Percentiles rank a stretch among this genome's conserved stretches.
Evolutionary conservation across 1,140 invertebrate genomes (phyloP).

Genomic region (Charaxes varanes): DNA sequence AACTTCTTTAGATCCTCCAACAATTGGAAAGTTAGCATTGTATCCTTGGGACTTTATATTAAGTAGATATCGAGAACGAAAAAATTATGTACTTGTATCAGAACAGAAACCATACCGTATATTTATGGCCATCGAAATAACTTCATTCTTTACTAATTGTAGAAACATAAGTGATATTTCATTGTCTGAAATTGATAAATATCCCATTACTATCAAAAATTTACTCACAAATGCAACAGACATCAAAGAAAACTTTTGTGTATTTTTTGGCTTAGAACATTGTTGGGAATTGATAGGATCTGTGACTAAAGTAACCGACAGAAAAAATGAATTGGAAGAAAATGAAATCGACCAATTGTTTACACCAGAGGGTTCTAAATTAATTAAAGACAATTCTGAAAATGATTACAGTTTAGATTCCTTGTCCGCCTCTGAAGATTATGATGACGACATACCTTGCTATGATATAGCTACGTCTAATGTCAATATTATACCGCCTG

Average conservation of each 20-base stretch:
- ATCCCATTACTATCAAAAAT: slow-evolving; percentile 50
- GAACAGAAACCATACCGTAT: slow-evolving; percentile 43
- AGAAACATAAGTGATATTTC: slow-evolving; percentile 51
- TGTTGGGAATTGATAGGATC: slow-evolving; percentile 61
- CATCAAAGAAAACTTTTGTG: slow-evolving; percentile 54
- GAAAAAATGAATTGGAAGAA: slow-evolving; percentile 1
- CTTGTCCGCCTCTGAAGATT: too few relatives aligned
- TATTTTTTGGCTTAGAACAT: slow-evolving; percentile 44
- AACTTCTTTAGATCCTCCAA: slow-evolving; percentile 42
- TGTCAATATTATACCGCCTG: background rate
- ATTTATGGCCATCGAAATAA: slow-evolving; percentile 47
- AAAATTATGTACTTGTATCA: slow-evolving; percentile 54
- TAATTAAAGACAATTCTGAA: background rate
- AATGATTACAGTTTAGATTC: background rate
- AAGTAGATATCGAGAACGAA: slow-evolving; percentile 45
- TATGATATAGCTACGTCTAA: background rate
- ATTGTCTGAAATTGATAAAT: slow-evolving; percentile 43
- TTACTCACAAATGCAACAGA: slow-evolving; percentile 44
- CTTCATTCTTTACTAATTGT: slow-evolving; percentile 40
- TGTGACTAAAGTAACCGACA: slow-evolving; percentile 41
- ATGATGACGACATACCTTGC: too few relatives aligned
- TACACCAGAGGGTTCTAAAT: background rate
- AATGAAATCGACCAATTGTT: background rate
- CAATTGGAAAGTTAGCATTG: slow-evolving; percentile 38
- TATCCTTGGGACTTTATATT: slow-evolving; percentile 60